These are phyloP conservation scores for Cephalopterus ornatus DNA, from an alignment of 2,113 vertebrate genomes.

Conservation along the genomic window DNA sequence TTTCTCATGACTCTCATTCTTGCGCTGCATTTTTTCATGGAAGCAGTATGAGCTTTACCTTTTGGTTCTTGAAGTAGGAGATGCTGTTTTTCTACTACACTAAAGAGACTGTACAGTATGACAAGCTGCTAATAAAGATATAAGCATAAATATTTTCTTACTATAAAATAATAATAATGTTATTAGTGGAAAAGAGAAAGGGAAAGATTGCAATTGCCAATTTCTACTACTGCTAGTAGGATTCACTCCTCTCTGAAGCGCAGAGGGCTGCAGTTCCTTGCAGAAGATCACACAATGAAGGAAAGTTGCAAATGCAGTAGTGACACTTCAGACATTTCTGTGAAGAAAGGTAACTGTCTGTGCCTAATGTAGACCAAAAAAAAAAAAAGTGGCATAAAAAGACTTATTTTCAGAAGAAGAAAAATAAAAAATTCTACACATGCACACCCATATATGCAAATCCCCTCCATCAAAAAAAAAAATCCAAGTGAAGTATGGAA, in stretches of 20 bases:
- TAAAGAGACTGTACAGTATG: not conserved
- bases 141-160: not conserved
- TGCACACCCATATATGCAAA: rapidly evolving
- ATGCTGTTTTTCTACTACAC: not conserved
- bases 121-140: not conserved
- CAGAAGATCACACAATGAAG: not conserved
- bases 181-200: not conserved
- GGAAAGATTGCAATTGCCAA: not conserved
- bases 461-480: not conserved
- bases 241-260: not conserved
- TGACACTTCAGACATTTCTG: not conserved
- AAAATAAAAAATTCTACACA: not conserved
- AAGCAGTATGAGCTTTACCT: rapidly evolving
- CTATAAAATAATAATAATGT: not conserved
- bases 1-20: not conserved
- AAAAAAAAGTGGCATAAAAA: not conserved
- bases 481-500: not conserved
- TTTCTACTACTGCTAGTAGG: not conserved
- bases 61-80: not conserved
- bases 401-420: not conserved
- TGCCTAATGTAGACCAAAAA: not conserved
- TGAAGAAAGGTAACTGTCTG: not conserved
- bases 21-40: not conserved
- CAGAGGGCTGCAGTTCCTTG: not conserved
- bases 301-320: not conserved